phyloP scores from a whole-genome alignment of 2,113 vertebrate species.

The Heterochromis multidens region DNA sequence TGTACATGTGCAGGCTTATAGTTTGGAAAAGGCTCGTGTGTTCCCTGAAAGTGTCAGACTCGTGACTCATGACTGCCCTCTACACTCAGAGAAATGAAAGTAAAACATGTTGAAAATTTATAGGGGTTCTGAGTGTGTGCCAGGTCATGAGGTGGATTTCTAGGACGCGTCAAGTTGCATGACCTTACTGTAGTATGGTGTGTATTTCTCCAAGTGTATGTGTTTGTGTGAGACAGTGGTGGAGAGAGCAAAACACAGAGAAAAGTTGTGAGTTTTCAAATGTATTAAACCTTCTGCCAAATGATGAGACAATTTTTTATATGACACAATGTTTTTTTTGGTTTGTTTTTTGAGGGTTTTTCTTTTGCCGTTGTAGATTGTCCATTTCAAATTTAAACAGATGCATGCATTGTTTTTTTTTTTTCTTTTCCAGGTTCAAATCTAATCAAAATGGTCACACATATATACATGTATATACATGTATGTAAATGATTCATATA shows the following conservation, averaged over 20 bases:
- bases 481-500: not conserved
- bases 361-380: not conserved
- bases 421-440: not conserved
- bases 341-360: rapidly evolving
- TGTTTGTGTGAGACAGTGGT: not conserved
- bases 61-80: not conserved
- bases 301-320: not conserved
- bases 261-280: not conserved
- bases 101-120: slow-evolving; percentile 59
- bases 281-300: not conserved
- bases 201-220: not conserved
- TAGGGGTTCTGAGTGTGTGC: slow-evolving; percentile 33
- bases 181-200: not conserved
- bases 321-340: not conserved
- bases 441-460: not conserved
- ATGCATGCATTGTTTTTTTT: not conserved
- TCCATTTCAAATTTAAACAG: not conserved
- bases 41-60: slow-evolving; percentile 4
- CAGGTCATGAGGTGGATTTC: not conserved
- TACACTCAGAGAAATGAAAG: slow-evolving; percentile 7
- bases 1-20: slow-evolving; percentile 3
- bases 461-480: not conserved
- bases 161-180: not conserved
- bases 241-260: not conserved
- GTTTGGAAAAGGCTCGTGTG: slow-evolving; percentile 21